Conservation (phyloP, 2,113 vertebrate species). For the Telmatochromis sp. region DNA sequence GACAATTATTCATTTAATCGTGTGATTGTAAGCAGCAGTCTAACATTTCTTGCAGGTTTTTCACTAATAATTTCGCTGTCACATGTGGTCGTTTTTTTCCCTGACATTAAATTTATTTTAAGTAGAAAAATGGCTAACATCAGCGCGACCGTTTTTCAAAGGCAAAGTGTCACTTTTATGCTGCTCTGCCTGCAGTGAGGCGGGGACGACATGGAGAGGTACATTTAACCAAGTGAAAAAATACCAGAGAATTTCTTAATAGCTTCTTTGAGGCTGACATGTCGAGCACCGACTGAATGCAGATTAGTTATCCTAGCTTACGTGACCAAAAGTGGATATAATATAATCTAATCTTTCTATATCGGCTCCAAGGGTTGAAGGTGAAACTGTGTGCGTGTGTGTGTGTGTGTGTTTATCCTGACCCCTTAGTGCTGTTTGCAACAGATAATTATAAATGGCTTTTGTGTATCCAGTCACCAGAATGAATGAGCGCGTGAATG, state of each 20-base stretch:
- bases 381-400: neutral
- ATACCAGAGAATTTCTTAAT: neutral
- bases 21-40: neutral
- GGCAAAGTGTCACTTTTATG: neutral
- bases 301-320: neutral
- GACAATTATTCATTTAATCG: neutral
- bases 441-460: conserved; percentile 57
- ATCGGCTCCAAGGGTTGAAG: neutral
- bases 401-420: neutral
- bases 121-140: neutral
- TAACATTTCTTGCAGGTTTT: neutral
- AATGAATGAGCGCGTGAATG: conserved; percentile 28
- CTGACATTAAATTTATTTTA: neutral
- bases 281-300: neutral
- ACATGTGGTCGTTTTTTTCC: neutral
- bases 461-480: conserved; percentile 20
- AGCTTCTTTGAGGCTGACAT: neutral
- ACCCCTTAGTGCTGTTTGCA: neutral
- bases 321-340: neutral
- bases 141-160: neutral
- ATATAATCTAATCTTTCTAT: neutral
- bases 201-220: neutral
- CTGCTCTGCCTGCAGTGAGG: neutral
- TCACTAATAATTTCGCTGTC: neutral
- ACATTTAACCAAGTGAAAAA: neutral